A percentile compares a stretch with the other conserved stretches of the same genome.
phyloP scores from a whole-genome alignment of 2,113 vertebrate species.

The Pyrgilauda ruficollis region DNA sequence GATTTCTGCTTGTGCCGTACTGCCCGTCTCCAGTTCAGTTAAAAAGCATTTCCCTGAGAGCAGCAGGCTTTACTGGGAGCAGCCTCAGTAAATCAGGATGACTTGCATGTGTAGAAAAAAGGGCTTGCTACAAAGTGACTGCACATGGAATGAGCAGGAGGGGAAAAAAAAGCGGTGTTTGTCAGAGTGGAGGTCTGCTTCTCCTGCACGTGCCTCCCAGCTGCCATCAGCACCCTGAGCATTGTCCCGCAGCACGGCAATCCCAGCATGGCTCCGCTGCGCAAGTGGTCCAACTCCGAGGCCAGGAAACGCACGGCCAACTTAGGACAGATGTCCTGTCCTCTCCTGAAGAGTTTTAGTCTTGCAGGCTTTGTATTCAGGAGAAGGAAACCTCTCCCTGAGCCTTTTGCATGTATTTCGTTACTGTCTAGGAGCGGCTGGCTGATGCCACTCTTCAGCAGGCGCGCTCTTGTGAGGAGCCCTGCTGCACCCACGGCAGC shows the following conservation, averaged over 20 bases:
- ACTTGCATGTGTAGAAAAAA: background rate
- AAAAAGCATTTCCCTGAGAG: background rate
- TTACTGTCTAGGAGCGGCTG: background rate
- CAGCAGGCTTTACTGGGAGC: background rate
- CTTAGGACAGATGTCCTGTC: background rate
- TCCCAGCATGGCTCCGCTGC: fast-evolving
- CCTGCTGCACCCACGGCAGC: background rate
- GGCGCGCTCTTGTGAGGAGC: background rate
- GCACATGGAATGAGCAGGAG: background rate
- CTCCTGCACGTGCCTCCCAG: background rate
- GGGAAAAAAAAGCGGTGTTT: background rate
- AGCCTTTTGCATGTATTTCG: background rate
- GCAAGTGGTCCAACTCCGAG: fast-evolving
- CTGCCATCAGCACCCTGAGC: background rate
- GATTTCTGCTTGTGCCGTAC: background rate
- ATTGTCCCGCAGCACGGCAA: fast-evolving
- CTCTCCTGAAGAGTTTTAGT: background rate
- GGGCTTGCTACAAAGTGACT: background rate
- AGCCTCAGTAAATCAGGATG: background rate
- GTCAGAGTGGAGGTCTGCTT: background rate
- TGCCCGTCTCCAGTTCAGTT: background rate
- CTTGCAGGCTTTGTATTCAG: background rate
- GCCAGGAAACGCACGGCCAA: fast-evolving
- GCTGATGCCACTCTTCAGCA: background rate
- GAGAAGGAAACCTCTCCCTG: background rate